These are phyloP conservation scores for Gnathonemus echidnorhynchus DNA, from an alignment of 2,113 vertebrate genomes.

Conservation along the genomic window DNA sequence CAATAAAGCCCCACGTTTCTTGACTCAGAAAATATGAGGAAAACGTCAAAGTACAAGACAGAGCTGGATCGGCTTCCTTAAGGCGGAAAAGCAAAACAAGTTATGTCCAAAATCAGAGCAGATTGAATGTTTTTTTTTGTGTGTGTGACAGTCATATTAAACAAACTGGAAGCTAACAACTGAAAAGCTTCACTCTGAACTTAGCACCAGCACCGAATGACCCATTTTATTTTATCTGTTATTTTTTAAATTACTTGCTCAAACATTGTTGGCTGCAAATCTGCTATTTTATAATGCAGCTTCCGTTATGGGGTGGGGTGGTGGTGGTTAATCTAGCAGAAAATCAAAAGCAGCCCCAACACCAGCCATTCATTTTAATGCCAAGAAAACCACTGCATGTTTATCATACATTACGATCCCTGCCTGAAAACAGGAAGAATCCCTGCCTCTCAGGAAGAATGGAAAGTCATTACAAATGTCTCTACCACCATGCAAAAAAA, in stretches of 20 bases:
- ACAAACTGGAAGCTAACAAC: background rate
- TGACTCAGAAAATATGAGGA: background rate
- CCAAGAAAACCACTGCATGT: background rate
- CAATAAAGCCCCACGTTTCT: background rate
- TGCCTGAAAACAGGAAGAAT: background rate
- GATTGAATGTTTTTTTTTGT: background rate
- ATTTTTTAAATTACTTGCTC: background rate
- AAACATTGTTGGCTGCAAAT: background rate
- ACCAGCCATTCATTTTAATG: background rate
- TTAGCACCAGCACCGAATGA: background rate
- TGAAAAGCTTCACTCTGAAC: background rate
- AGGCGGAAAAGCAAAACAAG: background rate
- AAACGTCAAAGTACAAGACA: background rate
- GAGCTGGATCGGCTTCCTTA: background rate
- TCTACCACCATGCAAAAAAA: background rate
- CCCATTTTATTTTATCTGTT: background rate
- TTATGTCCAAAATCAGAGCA: background rate
- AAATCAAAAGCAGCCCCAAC: slow-evolving; percentile 3
- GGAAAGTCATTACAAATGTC: background rate
- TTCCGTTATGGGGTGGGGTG: background rate
- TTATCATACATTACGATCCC: background rate
- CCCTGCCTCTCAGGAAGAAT: background rate
- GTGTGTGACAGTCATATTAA: background rate
- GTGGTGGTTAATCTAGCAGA: background rate
- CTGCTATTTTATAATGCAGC: background rate